Conservation (phyloP, 2,797 vertebrate genomes). For the Premnoplex brunnescens region DNA sequence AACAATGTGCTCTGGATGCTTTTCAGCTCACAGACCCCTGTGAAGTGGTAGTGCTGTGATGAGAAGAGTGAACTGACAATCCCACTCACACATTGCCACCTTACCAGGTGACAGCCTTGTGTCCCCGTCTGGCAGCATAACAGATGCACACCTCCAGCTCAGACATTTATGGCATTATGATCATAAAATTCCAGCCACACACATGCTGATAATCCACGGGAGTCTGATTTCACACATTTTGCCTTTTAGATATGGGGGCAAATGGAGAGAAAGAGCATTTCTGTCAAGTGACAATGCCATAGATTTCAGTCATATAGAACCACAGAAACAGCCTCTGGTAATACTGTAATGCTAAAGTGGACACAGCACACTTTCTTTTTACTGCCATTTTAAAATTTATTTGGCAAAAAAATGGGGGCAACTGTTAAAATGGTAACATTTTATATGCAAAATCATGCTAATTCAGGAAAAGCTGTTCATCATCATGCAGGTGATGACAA, state of each 20-base stretch:
- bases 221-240: background rate
- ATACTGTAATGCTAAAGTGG: conserved; percentile 29
- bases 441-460: conserved; percentile 25
- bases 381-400: conserved; percentile 5
- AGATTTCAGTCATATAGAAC: conserved; percentile 29
- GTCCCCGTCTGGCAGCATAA: background rate
- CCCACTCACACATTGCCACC: background rate
- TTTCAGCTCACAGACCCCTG: background rate
- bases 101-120: background rate
- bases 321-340: background rate
- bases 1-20: background rate
- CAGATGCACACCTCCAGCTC: background rate
- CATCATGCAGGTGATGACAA: background rate
- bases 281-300: background rate
- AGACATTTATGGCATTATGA: background rate
- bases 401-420: conserved; percentile 21
- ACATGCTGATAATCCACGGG: background rate
- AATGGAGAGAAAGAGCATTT: background rate
- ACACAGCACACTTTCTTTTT: conserved; percentile 35
- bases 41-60: background rate
- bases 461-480: conserved; percentile 20
- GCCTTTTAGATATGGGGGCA: background rate
- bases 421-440: conserved; percentile 20
- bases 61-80: background rate
- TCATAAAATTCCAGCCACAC: background rate